Evolutionary conservation across 2,797 vertebrate genomes (phyloP).

Genomic region (Graptemys geographica): DNA sequence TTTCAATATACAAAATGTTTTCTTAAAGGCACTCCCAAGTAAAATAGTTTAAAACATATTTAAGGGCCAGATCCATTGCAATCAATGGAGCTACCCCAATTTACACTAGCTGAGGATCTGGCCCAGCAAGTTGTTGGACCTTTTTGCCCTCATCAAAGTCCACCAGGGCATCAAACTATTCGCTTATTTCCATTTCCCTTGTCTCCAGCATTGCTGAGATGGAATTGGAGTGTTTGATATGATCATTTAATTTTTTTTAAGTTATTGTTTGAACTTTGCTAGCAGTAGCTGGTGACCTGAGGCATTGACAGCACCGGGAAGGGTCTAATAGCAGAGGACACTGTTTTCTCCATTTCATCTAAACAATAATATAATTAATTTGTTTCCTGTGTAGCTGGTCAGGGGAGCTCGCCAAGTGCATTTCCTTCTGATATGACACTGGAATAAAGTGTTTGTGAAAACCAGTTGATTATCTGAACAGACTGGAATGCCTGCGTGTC

Average conservation of each 20-base stretch:
- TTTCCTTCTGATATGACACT: slow-evolving; percentile 49
- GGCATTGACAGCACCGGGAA: neutral
- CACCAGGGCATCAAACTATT: neutral
- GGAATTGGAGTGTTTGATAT: neutral
- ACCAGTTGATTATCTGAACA: slow-evolving; percentile 39
- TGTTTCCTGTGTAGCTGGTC: slow-evolving; percentile 2
- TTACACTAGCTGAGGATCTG: neutral
- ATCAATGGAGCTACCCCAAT: neutral
- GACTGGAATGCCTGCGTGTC: neutral
- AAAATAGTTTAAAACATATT: neutral
- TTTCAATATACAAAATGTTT: neutral
- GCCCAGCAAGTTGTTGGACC: neutral
- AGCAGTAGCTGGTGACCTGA: neutral
- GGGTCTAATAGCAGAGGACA: neutral
- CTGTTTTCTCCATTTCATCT: slow-evolving; percentile 57
- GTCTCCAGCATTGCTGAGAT: neutral
- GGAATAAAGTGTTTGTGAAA: slow-evolving; percentile 66
- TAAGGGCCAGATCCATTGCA: neutral
- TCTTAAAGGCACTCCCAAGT: neutral
- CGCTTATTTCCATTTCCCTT: neutral
- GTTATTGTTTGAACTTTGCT: neutral
- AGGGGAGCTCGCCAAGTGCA: neutral
- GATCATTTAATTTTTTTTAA: slow-evolving; percentile 17
- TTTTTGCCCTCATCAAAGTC: neutral
- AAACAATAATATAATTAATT: slow-evolving; percentile 54